Evolutionary conservation across 2,797 vertebrate genomes (phyloP).

Genomic region (Nannoperca obscura): DNA sequence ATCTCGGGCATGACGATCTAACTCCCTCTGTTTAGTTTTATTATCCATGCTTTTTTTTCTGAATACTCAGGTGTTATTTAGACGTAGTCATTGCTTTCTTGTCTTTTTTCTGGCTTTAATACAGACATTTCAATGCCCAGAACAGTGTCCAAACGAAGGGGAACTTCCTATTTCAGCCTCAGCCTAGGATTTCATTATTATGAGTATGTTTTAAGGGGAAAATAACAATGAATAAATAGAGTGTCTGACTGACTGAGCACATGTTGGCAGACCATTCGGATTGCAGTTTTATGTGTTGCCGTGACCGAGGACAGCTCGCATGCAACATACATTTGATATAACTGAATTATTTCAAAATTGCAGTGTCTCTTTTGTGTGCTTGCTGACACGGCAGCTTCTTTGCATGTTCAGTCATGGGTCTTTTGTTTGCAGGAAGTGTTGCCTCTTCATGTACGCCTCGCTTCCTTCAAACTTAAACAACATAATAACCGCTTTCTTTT

Average conservation of each 20-base stretch:
- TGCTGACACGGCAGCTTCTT: slow-evolving; percentile 52
- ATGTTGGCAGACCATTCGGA: background rate
- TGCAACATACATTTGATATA: background rate
- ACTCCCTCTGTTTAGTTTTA: background rate
- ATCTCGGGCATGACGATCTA: background rate
- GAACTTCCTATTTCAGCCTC: slow-evolving; percentile 6
- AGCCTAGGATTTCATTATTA: background rate
- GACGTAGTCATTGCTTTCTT: background rate
- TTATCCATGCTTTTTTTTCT: background rate
- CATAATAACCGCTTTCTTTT: slow-evolving; percentile 27
- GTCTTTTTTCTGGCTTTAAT: background rate
- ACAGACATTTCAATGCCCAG: background rate
- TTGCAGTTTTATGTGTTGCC: background rate
- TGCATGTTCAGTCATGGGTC: slow-evolving; percentile 20
- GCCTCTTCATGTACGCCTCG: slow-evolving; percentile 36
- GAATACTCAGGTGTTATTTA: background rate
- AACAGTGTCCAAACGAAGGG: background rate
- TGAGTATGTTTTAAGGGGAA: background rate
- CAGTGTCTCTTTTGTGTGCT: background rate
- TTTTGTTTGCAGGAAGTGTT: slow-evolving; percentile 59
- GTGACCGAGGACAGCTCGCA: background rate
- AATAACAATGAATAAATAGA: background rate
- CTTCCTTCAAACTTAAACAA: slow-evolving; percentile 59
- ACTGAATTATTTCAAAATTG: background rate
- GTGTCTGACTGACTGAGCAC: background rate